Base-by-base conservation (phyloP, 2,797 vertebrate species). In the Spea hammondii region DNA sequence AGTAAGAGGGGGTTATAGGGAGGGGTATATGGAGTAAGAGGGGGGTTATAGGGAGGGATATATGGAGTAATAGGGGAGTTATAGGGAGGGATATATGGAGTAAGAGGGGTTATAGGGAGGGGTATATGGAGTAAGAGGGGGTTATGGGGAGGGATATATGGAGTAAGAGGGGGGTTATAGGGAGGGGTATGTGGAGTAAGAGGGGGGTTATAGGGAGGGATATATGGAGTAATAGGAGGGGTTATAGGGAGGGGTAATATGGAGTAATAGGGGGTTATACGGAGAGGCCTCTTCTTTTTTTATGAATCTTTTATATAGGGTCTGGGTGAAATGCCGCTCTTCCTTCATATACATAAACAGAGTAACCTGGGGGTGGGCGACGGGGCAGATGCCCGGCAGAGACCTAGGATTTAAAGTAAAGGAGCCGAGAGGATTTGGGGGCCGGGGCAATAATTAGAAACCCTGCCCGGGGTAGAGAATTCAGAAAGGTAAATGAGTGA, bases 401-500 rank as follows among this genome's bases (percentile, higher is more conserved):
- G 11, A 11, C 7, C 7, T 6, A 53, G 51, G 1, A 53, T 53
- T 1, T 1, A 53, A 54, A 11, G 51, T 1, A 1, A 11, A 54
- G 51, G 1, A 11, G 51, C 7, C 7, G 51, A 2, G 51, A 54
- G 7, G 51, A 54, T 7, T 54, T 7, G 11, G 11, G 51, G 11
- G 51, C 7, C 7, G 51, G 11, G 51, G 51, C 7, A 11, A 1
- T 1, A 11, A 54, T 7, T 54, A 11, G 11, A 54, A 11, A 54
- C 1, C 32, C 32, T 32, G 32, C 32, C 32, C 32, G 32, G 32
- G 32, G 32, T 32, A 32, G 32, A 32, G 32, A 32, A 32, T 32
- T 32, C 32, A 2, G 32, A 32, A 32, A 32, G 32, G 51, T 74
- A 77, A 44, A 70, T 60, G 57, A 74, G 47, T 75, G 65, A 80